These are phyloP conservation scores for Ceryle rudis DNA, from an alignment of 2,797 vertebrate species.

Conservation along the genomic window DNA sequence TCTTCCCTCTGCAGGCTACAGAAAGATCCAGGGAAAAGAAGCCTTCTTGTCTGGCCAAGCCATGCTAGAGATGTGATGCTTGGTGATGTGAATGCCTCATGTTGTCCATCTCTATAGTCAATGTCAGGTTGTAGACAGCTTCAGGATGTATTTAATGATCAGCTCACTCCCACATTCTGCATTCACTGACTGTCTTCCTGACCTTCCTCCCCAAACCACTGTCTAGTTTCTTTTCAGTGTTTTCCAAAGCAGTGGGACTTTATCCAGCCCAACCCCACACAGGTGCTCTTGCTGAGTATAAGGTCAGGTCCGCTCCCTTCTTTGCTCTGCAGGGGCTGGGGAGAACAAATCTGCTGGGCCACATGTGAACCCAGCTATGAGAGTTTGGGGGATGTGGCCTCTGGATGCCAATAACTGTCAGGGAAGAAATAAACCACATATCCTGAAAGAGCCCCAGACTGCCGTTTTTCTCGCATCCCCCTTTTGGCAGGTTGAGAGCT, in stretches of 20 bases:
- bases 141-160: not conserved
- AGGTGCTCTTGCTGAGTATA: not conserved
- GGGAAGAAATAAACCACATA: constrained; percentile 32
- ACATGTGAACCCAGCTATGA: not conserved
- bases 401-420: not conserved
- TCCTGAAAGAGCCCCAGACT: constrained; percentile 9
- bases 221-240: not conserved
- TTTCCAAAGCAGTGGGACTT: not conserved
- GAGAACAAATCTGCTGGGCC: not conserved
- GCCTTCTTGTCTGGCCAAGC: not conserved
- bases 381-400: not conserved
- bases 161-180: not conserved
- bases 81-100: not conserved
- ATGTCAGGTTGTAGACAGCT: not conserved
- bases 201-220: not conserved
- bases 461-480: constrained; percentile 14
- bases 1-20: not conserved
- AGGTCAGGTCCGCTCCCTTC: not conserved
- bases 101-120: not conserved
- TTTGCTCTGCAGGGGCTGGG: not conserved
- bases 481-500: constrained; percentile 19
- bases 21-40: not conserved
- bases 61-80: not conserved
- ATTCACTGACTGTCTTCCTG: not conserved
- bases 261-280: not conserved